Base-by-base conservation (phyloP, 1,140 invertebrate genomes). In the Dendroctonus valens region DNA sequence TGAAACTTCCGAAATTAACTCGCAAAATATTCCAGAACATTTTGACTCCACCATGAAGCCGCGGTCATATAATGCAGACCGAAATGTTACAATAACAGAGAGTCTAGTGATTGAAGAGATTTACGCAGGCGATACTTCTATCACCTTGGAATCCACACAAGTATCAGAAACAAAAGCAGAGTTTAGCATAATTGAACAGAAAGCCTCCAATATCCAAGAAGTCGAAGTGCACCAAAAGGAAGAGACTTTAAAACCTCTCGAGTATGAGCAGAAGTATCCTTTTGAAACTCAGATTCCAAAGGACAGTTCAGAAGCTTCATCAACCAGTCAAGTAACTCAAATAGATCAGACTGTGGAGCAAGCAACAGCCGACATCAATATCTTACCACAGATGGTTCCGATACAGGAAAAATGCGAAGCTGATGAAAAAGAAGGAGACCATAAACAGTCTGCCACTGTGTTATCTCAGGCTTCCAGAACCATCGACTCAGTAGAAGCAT, bases 161-260 rank as follows among this genome's bases (percentile, higher is more conserved):
- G 52, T 74, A 6, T 55, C 61, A 6, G 67, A 72, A 68, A 57
- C 71, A 70, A 78, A 79, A 64, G 86, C 86, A 11, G 82, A 82
- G 65, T 55, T 85, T 6, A 80, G 77, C 9, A 40, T 89, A 12
- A 78, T 83, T 8, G 73, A 85, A 26, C 83, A 87, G 77, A 86
- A 89, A 81, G 86, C 86, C 41, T 80, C 85, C 53, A 80, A 83
- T 37, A 77, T 90, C 5, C 82, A 81, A 48, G 85, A 90, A 77
- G 83, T 82, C 9, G 80, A 83, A 68, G 69, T 81, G 12, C 83
- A 83, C 55, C 75, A 84, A 52, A 85, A 83, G 73, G 88, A 90
- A 81, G 72, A 81, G 42, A 72, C 77, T 0, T 78, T 83, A 3
- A 73, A 81, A 69, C 75, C 82, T 57, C 75, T 77, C 57, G 65